Evolutionary conservation across 2,888 invertebrate species (phyloP).

Genomic region (Scaptomyza reducta): DNA sequence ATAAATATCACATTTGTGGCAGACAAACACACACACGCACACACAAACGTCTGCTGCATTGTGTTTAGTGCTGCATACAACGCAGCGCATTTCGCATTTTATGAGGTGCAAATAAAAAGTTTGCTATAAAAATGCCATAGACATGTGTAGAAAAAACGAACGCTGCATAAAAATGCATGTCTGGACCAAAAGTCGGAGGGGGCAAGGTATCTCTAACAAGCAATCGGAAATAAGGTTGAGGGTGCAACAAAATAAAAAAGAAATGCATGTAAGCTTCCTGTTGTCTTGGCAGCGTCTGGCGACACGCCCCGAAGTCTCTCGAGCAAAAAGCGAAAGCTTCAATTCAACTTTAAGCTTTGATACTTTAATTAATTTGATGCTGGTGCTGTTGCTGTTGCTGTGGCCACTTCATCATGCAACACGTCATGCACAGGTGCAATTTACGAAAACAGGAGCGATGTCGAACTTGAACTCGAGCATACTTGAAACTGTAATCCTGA

Average conservation of each 20-base stretch:
- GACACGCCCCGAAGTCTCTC: no score
- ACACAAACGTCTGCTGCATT: slow-evolving; percentile 44
- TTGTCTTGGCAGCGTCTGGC: slow-evolving; percentile 27
- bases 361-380: slow-evolving; percentile 71
- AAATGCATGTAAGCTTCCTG: slow-evolving; percentile 33
- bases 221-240: slow-evolving; percentile 57
- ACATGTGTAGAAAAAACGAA: slow-evolving; percentile 63
- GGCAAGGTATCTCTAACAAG: slow-evolving; percentile 54
- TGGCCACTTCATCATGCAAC: slow-evolving; percentile 60
- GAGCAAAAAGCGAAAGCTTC: slow-evolving; percentile 41
- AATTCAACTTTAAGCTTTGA: slow-evolving; percentile 33
- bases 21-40: slow-evolving; percentile 45
- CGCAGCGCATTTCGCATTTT: slow-evolving; percentile 81
- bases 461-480: slow-evolving; percentile 26
- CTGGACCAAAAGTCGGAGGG: slow-evolving; percentile 40
- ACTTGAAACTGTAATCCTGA: slow-evolving; percentile 81
- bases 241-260: slow-evolving; percentile 27
- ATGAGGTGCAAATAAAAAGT: slow-evolving; percentile 84
- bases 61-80: slow-evolving; percentile 73
- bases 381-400: slow-evolving; percentile 16
- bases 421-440: slow-evolving; percentile 81
- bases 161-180: slow-evolving; percentile 73
- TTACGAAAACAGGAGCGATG: slow-evolving; percentile 54
- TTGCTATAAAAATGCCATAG: slow-evolving; percentile 79
- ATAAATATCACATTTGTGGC: slow-evolving; percentile 78